Conservation (phyloP, 2,113 vertebrate genomes). For the Hyaena hyaena region DNA sequence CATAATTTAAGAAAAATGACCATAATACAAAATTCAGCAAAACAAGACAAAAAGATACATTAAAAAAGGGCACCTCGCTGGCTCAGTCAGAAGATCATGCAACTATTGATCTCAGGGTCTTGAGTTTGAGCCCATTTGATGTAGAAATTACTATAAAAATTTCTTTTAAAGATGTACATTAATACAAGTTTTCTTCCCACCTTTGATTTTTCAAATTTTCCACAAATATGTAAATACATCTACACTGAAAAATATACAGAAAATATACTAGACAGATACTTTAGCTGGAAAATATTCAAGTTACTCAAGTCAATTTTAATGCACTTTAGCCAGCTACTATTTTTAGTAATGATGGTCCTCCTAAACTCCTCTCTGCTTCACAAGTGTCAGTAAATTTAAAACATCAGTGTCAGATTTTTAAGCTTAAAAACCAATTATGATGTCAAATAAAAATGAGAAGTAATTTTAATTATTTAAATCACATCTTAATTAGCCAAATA, state of each 20-base stretch:
- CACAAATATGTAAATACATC: not conserved
- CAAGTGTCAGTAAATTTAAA: not conserved
- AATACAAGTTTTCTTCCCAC: not conserved
- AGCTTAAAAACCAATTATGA: not conserved
- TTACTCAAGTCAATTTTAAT: not conserved
- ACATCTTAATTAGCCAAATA: not conserved
- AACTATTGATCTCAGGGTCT: not conserved
- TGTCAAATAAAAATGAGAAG: not conserved
- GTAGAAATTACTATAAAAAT: not conserved
- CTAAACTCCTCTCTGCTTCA: not conserved
- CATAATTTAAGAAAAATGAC: not conserved
- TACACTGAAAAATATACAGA: not conserved
- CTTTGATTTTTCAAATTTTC: not conserved
- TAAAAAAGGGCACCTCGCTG: not conserved
- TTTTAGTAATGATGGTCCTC: not conserved
- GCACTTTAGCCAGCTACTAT: not conserved
- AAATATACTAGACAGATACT: not conserved
- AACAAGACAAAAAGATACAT: not conserved
- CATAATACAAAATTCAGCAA: not conserved
- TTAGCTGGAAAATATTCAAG: not conserved
- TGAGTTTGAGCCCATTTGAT: not conserved
- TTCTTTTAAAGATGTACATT: not conserved
- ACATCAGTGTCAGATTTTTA: not conserved
- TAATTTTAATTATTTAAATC: not conserved
- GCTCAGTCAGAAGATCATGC: not conserved